A percentile compares a stretch with the other conserved stretches of the same genome.
These are phyloP conservation scores for Acanthococcus lagerstroemiae DNA, from an alignment of 2,888 invertebrate genomes.

Conservation along the genomic window DNA sequence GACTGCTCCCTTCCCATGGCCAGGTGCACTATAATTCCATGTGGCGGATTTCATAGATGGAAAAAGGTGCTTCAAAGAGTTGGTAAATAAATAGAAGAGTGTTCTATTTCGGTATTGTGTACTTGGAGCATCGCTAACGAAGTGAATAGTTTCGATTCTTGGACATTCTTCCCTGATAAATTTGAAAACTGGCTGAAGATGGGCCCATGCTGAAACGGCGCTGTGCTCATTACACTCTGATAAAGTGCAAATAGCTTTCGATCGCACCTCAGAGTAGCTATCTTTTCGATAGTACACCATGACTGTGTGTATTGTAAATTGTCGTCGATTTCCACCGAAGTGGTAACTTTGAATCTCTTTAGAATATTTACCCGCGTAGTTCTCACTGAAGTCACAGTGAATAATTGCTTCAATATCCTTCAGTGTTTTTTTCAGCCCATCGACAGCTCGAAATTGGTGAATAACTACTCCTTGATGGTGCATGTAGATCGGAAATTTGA, in stretches of 20 bases:
- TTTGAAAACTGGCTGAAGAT: constrained; percentile 39
- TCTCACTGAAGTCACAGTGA: neutral
- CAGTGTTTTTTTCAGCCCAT: neutral
- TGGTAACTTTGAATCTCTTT: constrained; percentile 16
- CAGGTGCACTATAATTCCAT: constrained; percentile 39
- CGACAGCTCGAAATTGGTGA: neutral
- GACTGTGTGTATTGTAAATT: constrained; percentile 26
- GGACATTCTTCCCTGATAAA: neutral
- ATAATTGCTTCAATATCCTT: neutral
- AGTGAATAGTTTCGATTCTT: neutral
- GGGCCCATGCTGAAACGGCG: constrained; percentile 42
- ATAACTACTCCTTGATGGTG: neutral
- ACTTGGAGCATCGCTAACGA: neutral
- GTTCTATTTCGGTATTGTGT: constrained; percentile 40
- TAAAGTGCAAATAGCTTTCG: constrained; percentile 38
- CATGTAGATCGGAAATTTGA: neutral
- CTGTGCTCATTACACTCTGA: constrained; percentile 40
- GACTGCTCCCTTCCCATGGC: constrained; percentile 40
- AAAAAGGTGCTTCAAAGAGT: neutral
- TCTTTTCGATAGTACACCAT: neutral
- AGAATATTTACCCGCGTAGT: neutral
- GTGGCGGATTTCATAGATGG: neutral
- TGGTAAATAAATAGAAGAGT: neutral
- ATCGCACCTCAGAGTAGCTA: neutral
- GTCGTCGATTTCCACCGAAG: constrained; percentile 18